A percentile compares a stretch with the other conserved stretches of the same genome.
phyloP scores from a whole-genome alignment of 1,140 invertebrate genomes.

The Pseudomyrmex flavicornis region DNA sequence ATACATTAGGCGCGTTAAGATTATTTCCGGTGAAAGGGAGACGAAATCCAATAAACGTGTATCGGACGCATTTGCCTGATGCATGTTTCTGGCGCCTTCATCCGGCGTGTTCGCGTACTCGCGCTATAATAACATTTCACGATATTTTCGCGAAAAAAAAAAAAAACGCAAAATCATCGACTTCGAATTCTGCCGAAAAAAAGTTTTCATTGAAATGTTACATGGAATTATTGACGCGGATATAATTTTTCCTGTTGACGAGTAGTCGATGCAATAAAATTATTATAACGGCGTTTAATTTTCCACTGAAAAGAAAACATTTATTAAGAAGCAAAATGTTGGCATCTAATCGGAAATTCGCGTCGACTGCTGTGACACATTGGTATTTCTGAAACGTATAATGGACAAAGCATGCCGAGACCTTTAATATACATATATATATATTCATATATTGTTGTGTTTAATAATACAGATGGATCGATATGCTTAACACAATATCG shows the following conservation, averaged over 20 bases:
- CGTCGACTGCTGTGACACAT: conserved; percentile 22
- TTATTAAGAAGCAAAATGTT: conserved; percentile 8
- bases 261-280: neutral
- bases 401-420: conserved; percentile 16
- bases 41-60: conserved; percentile 62
- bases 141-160: neutral
- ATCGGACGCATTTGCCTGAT: conserved; percentile 13
- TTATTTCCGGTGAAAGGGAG: conserved; percentile 47
- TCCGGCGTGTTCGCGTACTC: neutral
- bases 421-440: conserved; percentile 42
- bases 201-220: too few species aligned
- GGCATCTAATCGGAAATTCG: neutral
- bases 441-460: conserved; percentile 29
- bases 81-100: neutral
- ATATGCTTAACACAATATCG: conserved; percentile 46
- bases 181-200: neutral
- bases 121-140: neutral
- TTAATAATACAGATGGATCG: conserved; percentile 56
- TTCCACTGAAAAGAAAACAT: neutral
- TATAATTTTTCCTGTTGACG: neutral
- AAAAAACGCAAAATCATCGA: neutral
- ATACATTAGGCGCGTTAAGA: conserved; percentile 49
- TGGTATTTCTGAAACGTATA: conserved; percentile 14
- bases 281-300: neutral
- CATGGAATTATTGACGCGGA: neutral